phyloP scores from a whole-genome alignment of 2,113 vertebrate species.

The Phyllostomus discolor region DNA sequence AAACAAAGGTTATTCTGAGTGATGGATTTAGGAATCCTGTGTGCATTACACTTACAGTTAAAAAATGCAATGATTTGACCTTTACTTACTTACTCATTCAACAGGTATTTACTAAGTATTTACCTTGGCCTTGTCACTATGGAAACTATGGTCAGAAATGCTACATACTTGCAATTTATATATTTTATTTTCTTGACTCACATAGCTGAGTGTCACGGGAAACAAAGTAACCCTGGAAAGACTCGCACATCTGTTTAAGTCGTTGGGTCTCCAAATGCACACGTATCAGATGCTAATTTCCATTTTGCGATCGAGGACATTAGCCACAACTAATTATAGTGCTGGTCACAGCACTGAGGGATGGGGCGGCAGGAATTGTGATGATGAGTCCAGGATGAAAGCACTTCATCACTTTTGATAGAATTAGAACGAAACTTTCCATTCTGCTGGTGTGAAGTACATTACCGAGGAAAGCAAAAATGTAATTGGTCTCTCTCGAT shows the following conservation, averaged over 20 bases:
- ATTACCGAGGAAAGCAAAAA: conserved; percentile 54
- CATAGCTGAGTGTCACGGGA: not conserved
- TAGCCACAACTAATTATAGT: conserved; percentile 24
- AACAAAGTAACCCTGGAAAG: not conserved
- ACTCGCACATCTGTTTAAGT: not conserved
- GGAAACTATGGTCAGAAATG: not conserved
- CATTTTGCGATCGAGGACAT: not conserved
- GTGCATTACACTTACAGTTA: not conserved
- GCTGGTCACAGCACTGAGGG: conserved; percentile 15
- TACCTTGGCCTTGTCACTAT: not conserved
- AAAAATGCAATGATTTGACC: not conserved
- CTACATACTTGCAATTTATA: not conserved
- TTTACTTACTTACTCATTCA: not conserved
- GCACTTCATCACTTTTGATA: conserved; percentile 56
- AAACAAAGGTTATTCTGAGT: not conserved
- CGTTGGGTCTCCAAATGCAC: not conserved
- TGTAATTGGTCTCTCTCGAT: conserved; percentile 10
- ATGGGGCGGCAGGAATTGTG: not conserved
- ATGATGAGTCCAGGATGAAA: conserved; percentile 39
- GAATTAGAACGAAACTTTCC: conserved; percentile 63
- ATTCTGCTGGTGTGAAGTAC: conserved; percentile 37
- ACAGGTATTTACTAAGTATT: not conserved
- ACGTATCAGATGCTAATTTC: conserved; percentile 47
- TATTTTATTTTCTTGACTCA: not conserved
- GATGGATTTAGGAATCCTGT: not conserved